Evolutionary conservation across 1,140 invertebrate genomes (phyloP).

Genomic region (Mycetomoellerius zeteki): DNA sequence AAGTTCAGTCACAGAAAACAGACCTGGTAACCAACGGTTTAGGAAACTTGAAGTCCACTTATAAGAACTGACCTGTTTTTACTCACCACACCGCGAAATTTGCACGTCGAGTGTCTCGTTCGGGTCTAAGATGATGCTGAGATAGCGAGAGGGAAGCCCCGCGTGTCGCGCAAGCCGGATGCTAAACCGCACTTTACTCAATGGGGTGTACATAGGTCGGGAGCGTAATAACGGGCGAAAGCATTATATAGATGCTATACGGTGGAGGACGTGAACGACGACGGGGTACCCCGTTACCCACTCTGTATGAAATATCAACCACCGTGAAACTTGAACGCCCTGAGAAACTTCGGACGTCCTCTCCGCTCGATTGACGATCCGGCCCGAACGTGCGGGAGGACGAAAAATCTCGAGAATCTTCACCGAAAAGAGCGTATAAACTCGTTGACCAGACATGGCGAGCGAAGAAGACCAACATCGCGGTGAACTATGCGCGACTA

Average conservation of each 20-base stretch:
- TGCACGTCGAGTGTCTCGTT: conserved; percentile 22
- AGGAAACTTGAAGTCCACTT: background rate
- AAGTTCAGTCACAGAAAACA: no score
- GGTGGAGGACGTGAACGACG: conserved; percentile 72
- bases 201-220: conserved; percentile 74
- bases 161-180: conserved; percentile 79
- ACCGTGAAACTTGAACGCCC: conserved; percentile 86
- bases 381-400: conserved; percentile 9
- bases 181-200: conserved; percentile 85
- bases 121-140: conserved; percentile 20
- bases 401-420: conserved; percentile 72
- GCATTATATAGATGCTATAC: conserved; percentile 82
- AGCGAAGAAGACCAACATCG: background rate
- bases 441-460: conserved; percentile 35
- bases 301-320: conserved; percentile 87
- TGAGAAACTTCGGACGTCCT: conserved; percentile 84
- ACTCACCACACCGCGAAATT: conserved; percentile 1
- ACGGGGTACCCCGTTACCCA: conserved; percentile 81
- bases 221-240: conserved; percentile 79
- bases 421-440: conserved; percentile 53
- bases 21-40: background rate
- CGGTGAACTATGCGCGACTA: conserved; percentile 75
- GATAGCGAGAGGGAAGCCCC: conserved; percentile 47
- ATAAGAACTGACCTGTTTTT: conserved; percentile 10
- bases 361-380: conserved; percentile 66